phyloP scores from a whole-genome alignment of 92 coral and sea anemone species.

The Epizoanthus rinbou region DNA sequence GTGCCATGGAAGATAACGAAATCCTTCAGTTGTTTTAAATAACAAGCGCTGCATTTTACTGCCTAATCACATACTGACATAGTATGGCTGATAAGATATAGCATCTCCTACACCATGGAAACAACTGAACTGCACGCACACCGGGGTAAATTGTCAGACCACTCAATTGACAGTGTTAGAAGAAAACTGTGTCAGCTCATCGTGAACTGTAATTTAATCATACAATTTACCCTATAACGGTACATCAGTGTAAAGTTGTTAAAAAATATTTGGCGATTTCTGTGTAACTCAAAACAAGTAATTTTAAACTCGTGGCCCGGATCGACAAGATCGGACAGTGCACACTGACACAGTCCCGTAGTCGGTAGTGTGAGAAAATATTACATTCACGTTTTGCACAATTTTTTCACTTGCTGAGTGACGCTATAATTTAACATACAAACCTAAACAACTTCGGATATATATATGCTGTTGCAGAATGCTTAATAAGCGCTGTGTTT shows the following conservation, averaged over 20 bases:
- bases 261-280: too few relatives aligned
- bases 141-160: neutral
- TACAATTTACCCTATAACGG: too few relatives aligned
- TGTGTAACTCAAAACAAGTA: too few relatives aligned
- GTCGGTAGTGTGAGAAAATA: too few relatives aligned
- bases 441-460: too few relatives aligned
- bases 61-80: neutral
- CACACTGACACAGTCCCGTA: neutral
- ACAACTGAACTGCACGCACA: neutral
- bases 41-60: neutral
- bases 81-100: too few relatives aligned
- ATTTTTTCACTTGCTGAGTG: neutral
- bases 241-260: too few relatives aligned
- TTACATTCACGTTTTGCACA: neutral
- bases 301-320: too few relatives aligned
- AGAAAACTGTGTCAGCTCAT: too few relatives aligned
- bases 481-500: slow-evolving; percentile 2
- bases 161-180: too few relatives aligned
- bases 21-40: neutral
- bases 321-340: neutral
- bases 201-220: too few relatives aligned
- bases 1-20: neutral
- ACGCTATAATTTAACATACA: neutral
- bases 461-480: neutral
- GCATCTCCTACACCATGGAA: slow-evolving; percentile 34